Conservation (phyloP, 1,140 invertebrate species). For the Sminthurides bifidus region DNA sequence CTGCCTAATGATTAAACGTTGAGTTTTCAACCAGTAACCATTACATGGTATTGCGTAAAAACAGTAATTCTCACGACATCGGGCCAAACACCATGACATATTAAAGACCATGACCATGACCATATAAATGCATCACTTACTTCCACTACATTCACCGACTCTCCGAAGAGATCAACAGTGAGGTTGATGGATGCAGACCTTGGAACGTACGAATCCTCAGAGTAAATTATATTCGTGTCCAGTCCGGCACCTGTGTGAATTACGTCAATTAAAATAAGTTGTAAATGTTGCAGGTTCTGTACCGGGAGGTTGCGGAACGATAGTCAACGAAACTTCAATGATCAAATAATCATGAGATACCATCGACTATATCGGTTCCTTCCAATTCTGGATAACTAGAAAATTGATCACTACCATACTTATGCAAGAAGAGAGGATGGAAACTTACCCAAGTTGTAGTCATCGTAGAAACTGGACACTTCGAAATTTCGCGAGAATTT, state of each 20-base stretch:
- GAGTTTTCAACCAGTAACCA: no score
- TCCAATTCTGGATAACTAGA: background rate
- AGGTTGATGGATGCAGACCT: conserved; percentile 66
- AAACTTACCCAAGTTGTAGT: conserved; percentile 60
- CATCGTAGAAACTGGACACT: conserved; percentile 68
- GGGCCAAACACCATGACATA: background rate
- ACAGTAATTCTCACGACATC: background rate
- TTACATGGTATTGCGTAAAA: no score
- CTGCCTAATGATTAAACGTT: conserved; percentile 44
- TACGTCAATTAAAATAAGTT: background rate
- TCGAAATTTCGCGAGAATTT: conserved; percentile 89
- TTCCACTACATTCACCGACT: conserved; percentile 75
- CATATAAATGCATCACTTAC: conserved; percentile 35
- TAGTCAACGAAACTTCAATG: background rate
- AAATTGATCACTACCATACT: background rate
- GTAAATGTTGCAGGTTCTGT: background rate
- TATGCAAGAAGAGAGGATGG: background rate
- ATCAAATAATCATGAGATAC: background rate
- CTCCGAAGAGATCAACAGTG: conserved; percentile 78
- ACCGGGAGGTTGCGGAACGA: background rate
- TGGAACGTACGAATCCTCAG: conserved; percentile 76
- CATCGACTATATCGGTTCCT: background rate
- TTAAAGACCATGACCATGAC: background rate
- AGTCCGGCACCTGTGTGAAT: conserved; percentile 52
- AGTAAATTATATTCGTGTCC: conserved; percentile 74